Conservation (phyloP, 2,797 vertebrate species). For the Acanthornis magna region DNA sequence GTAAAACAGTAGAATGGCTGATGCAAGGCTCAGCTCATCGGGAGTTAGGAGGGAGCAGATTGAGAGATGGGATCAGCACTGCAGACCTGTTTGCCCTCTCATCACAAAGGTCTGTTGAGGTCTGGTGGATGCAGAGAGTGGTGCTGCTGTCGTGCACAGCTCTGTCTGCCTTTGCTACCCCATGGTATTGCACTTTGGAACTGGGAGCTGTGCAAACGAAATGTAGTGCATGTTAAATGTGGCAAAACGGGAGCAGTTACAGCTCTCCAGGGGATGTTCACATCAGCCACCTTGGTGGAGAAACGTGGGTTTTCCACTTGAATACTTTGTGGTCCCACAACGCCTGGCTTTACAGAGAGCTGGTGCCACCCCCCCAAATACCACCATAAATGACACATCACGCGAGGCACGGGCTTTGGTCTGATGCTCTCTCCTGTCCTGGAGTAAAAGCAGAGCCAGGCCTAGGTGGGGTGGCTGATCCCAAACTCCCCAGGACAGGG, state of each 20-base stretch:
- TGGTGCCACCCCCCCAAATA: neutral
- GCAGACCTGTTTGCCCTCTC: neutral
- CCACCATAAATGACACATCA: neutral
- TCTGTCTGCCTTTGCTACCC: neutral
- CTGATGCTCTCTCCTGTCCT: neutral
- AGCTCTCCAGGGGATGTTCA: neutral
- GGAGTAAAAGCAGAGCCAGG: neutral
- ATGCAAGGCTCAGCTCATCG: neutral
- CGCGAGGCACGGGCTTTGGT: rapidly evolving
- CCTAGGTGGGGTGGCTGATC: neutral
- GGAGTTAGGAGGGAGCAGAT: neutral
- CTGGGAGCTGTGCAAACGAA: neutral
- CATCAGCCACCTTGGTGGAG: neutral
- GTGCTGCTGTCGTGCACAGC: neutral
- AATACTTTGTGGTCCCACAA: neutral
- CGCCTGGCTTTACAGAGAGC: neutral
- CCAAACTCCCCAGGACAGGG: neutral
- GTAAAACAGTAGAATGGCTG: neutral
- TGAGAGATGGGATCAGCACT: neutral
- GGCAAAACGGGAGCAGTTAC: neutral
- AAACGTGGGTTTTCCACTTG: neutral
- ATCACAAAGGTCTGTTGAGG: neutral
- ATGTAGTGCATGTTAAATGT: neutral
- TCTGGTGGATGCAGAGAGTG: neutral
- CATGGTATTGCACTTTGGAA: neutral